Evolutionary conservation across 2,888 invertebrate genomes (phyloP), one percentile per base, ranked within the genome.

Genomic region (Callyntrura sp.): DNA sequence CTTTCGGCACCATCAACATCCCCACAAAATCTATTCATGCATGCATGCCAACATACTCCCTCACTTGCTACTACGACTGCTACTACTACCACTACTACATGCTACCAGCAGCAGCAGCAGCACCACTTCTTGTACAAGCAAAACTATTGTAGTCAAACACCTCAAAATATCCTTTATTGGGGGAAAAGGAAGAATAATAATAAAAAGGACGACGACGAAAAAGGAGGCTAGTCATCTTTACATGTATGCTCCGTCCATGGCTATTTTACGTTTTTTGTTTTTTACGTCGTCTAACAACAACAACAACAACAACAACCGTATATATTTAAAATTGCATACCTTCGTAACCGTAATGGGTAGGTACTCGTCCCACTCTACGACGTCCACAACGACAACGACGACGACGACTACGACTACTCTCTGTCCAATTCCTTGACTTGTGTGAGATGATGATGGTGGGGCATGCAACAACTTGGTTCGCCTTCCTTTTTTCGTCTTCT

Each of bases 401-500:
- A n/a, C n/a, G n/a, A n/a, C n/a, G n/a, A n/a, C n/a, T n/a, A n/a
- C n/a, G n/a, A 17, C 70, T 51, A 25, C 76, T 23, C 12, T 23
- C 48, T 51, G 76, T 73, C 51, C 14, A 23, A 45, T 55, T 57
- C 78, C 35, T 35, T 78, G 78, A 79, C 79, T 79, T 60, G 35
- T 70, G 35, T 57, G 51, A 1, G 62, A n/a, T 14, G 84, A 55
- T 55, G 70, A 70, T 55, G 84, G n/a, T 51, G 85, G 60, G 62
- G 88, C 88, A 88, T 88, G 88, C 88, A 88, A 88, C 88, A 88
- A 88, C 88, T 88, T 88, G 79, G 79, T 60, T 20, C 70, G 28
- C 60, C 57, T 60, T 20, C 17, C 28, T 28, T 20, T 70, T 20
- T 45, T 70, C 57, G 17, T n/a, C 62, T 25, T 62, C 62, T n/a